A percentile compares a stretch with the other conserved stretches of the same genome.
Conservation (phyloP, 2,888 invertebrate genomes). For the Andrena bicolor region DNA sequence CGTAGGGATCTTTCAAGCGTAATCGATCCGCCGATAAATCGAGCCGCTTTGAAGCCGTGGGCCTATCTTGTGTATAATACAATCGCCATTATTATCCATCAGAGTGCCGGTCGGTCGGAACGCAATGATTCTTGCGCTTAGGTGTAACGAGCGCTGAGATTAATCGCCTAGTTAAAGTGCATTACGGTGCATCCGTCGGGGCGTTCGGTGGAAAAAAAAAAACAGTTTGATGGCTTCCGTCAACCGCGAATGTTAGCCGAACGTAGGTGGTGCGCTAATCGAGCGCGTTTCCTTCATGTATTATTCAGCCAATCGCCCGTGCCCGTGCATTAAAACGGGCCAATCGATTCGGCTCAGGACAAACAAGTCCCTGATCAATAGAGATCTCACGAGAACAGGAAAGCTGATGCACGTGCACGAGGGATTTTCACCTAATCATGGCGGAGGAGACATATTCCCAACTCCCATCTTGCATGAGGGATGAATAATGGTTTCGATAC, state of each 20-base stretch:
- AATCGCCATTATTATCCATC: constrained; percentile 51
- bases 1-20: constrained; percentile 9
- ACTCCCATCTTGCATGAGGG: not conserved
- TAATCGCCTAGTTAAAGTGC: constrained; percentile 65
- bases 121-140: constrained; percentile 57
- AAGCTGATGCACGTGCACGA: constrained; percentile 35
- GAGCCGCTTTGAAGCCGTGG: constrained; percentile 16
- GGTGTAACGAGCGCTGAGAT: constrained; percentile 54
- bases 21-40: constrained; percentile 17
- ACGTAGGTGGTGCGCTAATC: constrained; percentile 64
- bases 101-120: constrained; percentile 43
- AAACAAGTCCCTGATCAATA: constrained; percentile 48
- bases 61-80: constrained; percentile 26
- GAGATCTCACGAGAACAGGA: constrained; percentile 8
- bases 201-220: constrained; percentile 18
- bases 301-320: constrained; percentile 66
- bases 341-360: constrained; percentile 60
- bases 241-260: constrained; percentile 47
- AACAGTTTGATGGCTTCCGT: constrained; percentile 37
- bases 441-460: not conserved
- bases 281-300: constrained; percentile 65
- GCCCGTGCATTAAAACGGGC: constrained; percentile 63
- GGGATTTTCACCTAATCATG: not conserved
- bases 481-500: too few species aligned
- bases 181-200: constrained; percentile 58